Evolutionary conservation across 2,888 invertebrate genomes (phyloP), one percentile per base, ranked within the genome.

Genomic region (Pomacea canaliculata): DNA sequence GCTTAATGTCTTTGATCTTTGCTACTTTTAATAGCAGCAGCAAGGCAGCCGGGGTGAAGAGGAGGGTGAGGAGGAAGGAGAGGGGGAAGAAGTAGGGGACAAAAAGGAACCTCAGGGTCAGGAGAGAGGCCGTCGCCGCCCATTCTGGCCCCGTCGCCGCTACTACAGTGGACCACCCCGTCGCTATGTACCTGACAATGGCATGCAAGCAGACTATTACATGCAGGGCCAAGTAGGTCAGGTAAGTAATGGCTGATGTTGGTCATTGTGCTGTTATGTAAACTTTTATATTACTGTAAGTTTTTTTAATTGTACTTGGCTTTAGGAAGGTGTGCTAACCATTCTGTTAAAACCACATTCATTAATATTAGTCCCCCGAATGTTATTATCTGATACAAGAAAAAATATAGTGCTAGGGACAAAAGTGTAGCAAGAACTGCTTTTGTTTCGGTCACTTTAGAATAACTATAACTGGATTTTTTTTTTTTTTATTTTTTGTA

Each of bases 31-130:
- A 12, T 19, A 27, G n/a, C 27, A 63, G 63, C 63, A 63, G 63
- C 63, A 63, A 63, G 19, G 19, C 19, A 10, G 27, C 23, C 23
- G 27, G 27, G 19, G 63, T 10, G 74, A 93, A 87, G 76, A 92
- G 89, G 74, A 93, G 87, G 76, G 92, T 89, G 10, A 92, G 89
- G 88, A 93, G 92, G 78, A 80, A 63, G 79, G 60, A 46, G 79
- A 74, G 63, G 67, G 62, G 56, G 76, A 93, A 92, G 79, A 93
- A 89, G 83, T 91, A 91, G 86, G 91, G 92, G 82, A 81, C 23
- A 74, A 77, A 70, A 78, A 83, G 23, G 79, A 78, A 56, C 79
- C 72, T 13, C 83, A 73, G 67, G 63, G 80, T 68, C 78, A 82
- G 27, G 81, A 81, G n/a, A 79, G 80, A 9, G 83, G 84, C 23